These are phyloP conservation scores for Erynnis tages DNA, from an alignment of 2,888 invertebrate species.

Conservation along the genomic window DNA sequence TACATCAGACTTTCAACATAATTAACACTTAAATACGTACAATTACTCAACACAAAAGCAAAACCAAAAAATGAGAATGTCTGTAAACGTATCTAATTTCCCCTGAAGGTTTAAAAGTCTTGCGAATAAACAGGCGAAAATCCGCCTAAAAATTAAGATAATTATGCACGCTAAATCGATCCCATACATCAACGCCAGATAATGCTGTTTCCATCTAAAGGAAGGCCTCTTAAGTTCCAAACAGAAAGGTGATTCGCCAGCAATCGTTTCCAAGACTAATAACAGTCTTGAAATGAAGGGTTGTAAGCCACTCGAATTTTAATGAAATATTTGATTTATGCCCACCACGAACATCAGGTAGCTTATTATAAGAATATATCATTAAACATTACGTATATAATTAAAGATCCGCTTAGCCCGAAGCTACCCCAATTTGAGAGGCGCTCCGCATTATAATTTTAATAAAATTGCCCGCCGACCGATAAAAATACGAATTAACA, in stretches of 20 bases:
- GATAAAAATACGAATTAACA: slow-evolving; percentile 51
- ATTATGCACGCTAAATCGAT: slow-evolving; percentile 43
- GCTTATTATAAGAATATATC: slow-evolving; percentile 81
- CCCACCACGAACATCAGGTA: slow-evolving; percentile 73
- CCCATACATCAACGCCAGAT: slow-evolving; percentile 55
- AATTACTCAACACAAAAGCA: neutral
- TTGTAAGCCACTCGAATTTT: slow-evolving; percentile 70
- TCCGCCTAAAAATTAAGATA: slow-evolving; percentile 34
- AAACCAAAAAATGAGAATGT: slow-evolving; percentile 6
- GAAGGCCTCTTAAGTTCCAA: slow-evolving; percentile 38
- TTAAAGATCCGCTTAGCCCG: slow-evolving; percentile 72
- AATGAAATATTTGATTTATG: slow-evolving; percentile 82
- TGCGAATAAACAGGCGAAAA: slow-evolving; percentile 32
- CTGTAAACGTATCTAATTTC: slow-evolving; percentile 18
- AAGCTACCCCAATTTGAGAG: slow-evolving; percentile 76
- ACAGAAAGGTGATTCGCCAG: slow-evolving; percentile 55
- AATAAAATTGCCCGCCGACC: slow-evolving; percentile 75
- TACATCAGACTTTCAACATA: neutral
- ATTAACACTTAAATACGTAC: neutral
- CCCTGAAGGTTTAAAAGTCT: slow-evolving; percentile 13
- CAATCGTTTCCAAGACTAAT: slow-evolving; percentile 59
- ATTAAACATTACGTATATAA: slow-evolving; percentile 81
- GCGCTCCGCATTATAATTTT: slow-evolving; percentile 75
- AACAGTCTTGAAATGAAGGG: slow-evolving; percentile 71
- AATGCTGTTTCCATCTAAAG: slow-evolving; percentile 60